Evolutionary conservation across 1,140 invertebrate species (phyloP).

Genomic region (Lucilia cuprina): DNA sequence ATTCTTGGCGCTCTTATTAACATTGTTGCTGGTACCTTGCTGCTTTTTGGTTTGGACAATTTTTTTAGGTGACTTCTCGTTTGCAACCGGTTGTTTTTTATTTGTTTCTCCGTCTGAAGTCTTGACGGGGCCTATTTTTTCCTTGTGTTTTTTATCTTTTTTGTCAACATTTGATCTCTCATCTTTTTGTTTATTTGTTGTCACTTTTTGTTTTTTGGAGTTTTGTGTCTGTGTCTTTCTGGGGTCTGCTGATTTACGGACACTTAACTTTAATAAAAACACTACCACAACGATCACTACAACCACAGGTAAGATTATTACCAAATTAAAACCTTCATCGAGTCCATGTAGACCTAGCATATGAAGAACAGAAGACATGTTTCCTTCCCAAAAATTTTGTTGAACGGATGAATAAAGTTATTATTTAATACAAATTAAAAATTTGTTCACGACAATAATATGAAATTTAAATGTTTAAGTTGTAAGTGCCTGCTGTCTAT

Average conservation of each 20-base stretch:
- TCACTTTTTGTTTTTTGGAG: not conserved
- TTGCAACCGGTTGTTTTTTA: not conserved
- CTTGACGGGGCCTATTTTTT: not conserved
- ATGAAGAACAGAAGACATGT: not conserved
- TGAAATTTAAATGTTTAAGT: no score
- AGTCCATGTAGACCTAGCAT: not conserved
- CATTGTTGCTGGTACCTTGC: not conserved
- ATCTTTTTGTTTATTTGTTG: not conserved
- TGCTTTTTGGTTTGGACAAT: not conserved
- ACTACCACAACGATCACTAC: not conserved
- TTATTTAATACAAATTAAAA: not conserved
- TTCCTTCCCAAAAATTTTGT: not conserved
- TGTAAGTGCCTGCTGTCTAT: not conserved
- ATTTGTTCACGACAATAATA: not conserved
- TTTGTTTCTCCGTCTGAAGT: not conserved
- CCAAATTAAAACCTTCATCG: not conserved
- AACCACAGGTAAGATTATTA: not conserved
- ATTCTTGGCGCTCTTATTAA: not conserved
- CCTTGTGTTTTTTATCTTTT: not conserved
- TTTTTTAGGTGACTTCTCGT: not conserved
- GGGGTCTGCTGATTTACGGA: not conserved
- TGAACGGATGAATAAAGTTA: not conserved
- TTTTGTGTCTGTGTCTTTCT: not conserved
- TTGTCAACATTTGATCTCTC: not conserved
- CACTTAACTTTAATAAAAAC: not conserved